Evolutionary conservation across 2,797 vertebrate genomes (phyloP).

Genomic region (Cephalopachus bancanus): DNA sequence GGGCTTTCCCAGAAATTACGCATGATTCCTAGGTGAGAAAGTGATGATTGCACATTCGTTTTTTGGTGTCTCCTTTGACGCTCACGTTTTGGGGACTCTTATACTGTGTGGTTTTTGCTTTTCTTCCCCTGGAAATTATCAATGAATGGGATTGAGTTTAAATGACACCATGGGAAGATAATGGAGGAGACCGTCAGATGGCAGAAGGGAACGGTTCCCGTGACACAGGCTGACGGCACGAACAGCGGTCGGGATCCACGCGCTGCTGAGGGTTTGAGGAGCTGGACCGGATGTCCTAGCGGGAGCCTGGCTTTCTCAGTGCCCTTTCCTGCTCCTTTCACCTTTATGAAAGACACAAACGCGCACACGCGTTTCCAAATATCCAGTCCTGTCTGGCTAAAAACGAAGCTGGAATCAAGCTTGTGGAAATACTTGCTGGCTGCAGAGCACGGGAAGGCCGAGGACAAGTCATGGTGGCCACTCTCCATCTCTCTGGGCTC

Average conservation of each 20-base stretch:
- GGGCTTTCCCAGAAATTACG: neutral
- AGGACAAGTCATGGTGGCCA: too few species aligned
- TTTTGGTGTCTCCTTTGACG: neutral
- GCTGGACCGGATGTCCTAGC: neutral
- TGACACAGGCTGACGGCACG: neutral
- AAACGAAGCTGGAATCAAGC: too few species aligned
- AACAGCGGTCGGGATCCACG: rapidly evolving
- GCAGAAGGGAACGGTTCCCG: neutral
- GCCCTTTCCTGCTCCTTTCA: neutral
- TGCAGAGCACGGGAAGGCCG: neutral
- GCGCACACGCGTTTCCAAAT: neutral
- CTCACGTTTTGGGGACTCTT: neutral
- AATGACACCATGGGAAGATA: neutral
- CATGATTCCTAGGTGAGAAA: neutral
- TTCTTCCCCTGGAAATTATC: neutral
- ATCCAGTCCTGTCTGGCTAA: neutral
- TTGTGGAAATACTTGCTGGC: neutral
- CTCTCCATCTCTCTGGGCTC: neutral
- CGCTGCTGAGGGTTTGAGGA: neutral
- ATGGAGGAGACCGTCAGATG: neutral
- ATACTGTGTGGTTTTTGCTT: neutral
- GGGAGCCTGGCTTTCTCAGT: neutral
- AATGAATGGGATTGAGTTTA: neutral
- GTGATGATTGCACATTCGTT: neutral
- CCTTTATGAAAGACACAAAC: too few species aligned